Evolutionary conservation across 2,888 invertebrate species (phyloP), one percentile per base, ranked within the genome.

Genomic region (Chesias legatella): DNA sequence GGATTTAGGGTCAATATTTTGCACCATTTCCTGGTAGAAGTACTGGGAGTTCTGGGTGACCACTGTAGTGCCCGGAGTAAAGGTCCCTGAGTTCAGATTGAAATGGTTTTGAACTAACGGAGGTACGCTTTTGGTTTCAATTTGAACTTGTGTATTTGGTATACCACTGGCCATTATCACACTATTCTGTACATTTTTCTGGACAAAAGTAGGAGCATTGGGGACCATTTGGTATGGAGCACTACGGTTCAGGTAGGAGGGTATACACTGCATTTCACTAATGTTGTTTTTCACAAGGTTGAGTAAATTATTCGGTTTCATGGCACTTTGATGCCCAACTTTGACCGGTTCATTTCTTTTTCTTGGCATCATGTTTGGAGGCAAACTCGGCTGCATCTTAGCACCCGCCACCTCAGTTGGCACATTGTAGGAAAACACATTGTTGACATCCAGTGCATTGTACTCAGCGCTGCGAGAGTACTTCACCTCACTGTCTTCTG

Each of bases 21-120:
- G 84, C 3, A 88, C 80, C 81, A 84, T 84, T 63, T 88, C 88
- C 54, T 84, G 73, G 56, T 88, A 88, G 48, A 88, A 79, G 39
- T 88, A 82, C 56, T 88, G 88, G 9, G 88, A 85, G 48, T 85
- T 86, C 51, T 86, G 84, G 23, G 82, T 82, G 23, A 88, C 82
- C 17, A 85, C 84, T 26, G 88, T 84, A 6, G 85, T 80, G 10
- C 79, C 73, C 6, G 82, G 81, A 13, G 81, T 79, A 29, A 80
- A 79, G 1, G 75, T 58, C 35, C 71, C 66, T 10, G 79, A 54
- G 25, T 73, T 56, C 42, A 83, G 60, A 48, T 73, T 75, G 43
- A 82, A 76, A 35, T 79, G 82, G 50, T 72, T 76, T 30, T 64
- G 57, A n/a, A 67, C 56, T 45, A 78, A 34, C 8, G 75, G 57